Conservation (phyloP, 1,140 invertebrate genomes). For the Marisa cornuarietis region DNA sequence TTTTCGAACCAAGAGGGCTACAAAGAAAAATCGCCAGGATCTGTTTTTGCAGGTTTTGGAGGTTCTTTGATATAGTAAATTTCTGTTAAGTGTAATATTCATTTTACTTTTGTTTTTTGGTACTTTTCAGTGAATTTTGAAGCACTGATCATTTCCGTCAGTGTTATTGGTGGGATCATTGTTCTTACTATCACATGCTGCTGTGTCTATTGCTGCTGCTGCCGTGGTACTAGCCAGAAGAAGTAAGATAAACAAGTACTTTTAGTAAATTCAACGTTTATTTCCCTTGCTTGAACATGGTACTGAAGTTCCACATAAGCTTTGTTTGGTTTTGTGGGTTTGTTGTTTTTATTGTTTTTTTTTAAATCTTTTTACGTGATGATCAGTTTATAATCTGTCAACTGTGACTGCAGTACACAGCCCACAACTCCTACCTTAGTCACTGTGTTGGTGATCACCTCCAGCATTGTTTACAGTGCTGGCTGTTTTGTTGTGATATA, state of each 20-base stretch:
- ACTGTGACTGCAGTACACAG: no score
- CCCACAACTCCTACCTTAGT: no score
- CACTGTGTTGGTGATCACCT: no score
- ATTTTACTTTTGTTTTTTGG: slow-evolving; percentile 6
- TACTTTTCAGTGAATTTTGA: slow-evolving; percentile 57
- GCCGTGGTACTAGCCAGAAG: slow-evolving; percentile 40
- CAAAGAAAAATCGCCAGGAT: background rate
- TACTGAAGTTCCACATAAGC: background rate
- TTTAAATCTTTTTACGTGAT: no score
- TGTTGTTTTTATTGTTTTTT: no score
- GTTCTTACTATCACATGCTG: slow-evolving; percentile 41
- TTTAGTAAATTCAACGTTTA: background rate
- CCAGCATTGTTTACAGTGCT: no score
- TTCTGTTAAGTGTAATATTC: background rate
- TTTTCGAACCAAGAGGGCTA: no score
- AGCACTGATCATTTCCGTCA: slow-evolving; percentile 50
- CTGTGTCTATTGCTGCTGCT: slow-evolving; percentile 54
- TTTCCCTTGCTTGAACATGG: background rate
- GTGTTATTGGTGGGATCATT: slow-evolving; percentile 49
- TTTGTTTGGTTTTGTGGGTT: no score
- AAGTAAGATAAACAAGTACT: slow-evolving; percentile 41
- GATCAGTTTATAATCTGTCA: no score
- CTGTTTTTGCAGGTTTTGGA: background rate
- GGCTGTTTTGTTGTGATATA: no score
- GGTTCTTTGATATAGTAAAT: background rate